These are phyloP conservation scores for Lepeophtheirus salmonis DNA, from an alignment of 1,140 invertebrate species.

Conservation along the genomic window DNA sequence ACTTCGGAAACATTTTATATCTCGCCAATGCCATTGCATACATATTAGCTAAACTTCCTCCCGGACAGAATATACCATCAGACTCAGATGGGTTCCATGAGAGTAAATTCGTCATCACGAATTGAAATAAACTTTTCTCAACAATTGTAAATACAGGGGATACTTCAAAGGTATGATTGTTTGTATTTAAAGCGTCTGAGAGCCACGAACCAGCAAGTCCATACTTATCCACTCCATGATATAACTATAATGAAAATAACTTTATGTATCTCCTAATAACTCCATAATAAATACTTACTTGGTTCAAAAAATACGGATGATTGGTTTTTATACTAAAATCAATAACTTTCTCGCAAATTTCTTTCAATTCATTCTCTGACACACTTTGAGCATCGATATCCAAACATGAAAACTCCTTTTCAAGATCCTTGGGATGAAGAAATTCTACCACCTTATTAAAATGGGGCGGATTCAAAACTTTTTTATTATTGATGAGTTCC, in stretches of 20 bases:
- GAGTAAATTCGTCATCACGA: constrained; percentile 70
- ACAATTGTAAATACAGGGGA: constrained; percentile 67
- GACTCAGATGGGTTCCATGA: constrained; percentile 56
- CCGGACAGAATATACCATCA: constrained; percentile 87
- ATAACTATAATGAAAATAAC: too few relatives aligned
- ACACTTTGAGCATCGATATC: neutral
- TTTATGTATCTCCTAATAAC: too few relatives aligned
- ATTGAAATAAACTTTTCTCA: constrained; percentile 49
- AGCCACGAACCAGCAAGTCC: constrained; percentile 64
- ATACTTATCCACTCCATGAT: constrained; percentile 52
- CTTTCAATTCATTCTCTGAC: neutral
- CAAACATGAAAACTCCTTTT: neutral
- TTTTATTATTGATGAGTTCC: too few relatives aligned
- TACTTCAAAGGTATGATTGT: constrained; percentile 78
- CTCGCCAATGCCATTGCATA: constrained; percentile 80
- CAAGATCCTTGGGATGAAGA: constrained; percentile 2
- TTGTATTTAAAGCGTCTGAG: constrained; percentile 63
- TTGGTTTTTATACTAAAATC: constrained; percentile 12
- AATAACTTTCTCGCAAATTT: constrained; percentile 1
- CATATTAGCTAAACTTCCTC: constrained; percentile 83
- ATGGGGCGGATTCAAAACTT: too few relatives aligned
- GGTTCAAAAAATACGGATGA: constrained; percentile 6
- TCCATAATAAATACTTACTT: too few relatives aligned
- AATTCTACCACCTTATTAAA: constrained; percentile 7
- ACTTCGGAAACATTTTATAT: constrained; percentile 48